phyloP scores from a whole-genome alignment of 2,113 vertebrate genomes.

The Platichthys stellatus region DNA sequence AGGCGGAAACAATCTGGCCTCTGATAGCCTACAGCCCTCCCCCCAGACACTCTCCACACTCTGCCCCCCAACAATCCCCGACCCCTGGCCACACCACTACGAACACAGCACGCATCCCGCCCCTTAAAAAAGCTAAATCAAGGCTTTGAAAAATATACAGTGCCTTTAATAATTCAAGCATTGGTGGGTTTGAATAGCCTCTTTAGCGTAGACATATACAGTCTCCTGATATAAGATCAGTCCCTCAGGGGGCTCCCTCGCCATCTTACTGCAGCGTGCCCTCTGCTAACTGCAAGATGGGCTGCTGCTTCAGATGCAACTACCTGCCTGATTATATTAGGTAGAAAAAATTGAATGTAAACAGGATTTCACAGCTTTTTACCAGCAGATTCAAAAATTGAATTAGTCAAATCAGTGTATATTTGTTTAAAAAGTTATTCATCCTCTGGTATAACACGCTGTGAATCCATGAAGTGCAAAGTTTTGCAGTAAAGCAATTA shows the following conservation, averaged over 20 bases:
- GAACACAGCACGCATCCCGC: conserved; percentile 42
- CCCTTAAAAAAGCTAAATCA: conserved; percentile 79
- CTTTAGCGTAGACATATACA: conserved; percentile 81
- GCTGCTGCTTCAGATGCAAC: conserved; percentile 67
- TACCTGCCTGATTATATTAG: conserved; percentile 68
- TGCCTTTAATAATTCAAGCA: conserved; percentile 84
- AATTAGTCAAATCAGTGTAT: conserved; percentile 44
- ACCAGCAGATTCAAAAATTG: conserved; percentile 21
- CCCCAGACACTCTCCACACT: background rate
- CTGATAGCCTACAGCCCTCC: conserved; percentile 9
- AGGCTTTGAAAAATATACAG: conserved; percentile 84
- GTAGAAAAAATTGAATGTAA: conserved; percentile 13
- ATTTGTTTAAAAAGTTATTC: conserved; percentile 25
- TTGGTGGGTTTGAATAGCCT: conserved; percentile 80
- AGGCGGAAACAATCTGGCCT: conserved; percentile 69
- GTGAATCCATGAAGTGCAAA: conserved; percentile 70
- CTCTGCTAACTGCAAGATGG: conserved; percentile 45
- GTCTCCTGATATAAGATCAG: conserved; percentile 83
- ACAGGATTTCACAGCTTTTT: background rate
- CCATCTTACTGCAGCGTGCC: conserved; percentile 57
- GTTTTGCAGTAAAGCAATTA: conserved; percentile 80
- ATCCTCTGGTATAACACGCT: conserved; percentile 54
- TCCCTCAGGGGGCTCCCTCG: conserved; percentile 66
- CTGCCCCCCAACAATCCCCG: conserved; percentile 30
- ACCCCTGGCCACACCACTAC: conserved; percentile 43